Base-by-base conservation (phyloP, 2,797 vertebrate species). In the Pseudotriccus pelzelni region DNA sequence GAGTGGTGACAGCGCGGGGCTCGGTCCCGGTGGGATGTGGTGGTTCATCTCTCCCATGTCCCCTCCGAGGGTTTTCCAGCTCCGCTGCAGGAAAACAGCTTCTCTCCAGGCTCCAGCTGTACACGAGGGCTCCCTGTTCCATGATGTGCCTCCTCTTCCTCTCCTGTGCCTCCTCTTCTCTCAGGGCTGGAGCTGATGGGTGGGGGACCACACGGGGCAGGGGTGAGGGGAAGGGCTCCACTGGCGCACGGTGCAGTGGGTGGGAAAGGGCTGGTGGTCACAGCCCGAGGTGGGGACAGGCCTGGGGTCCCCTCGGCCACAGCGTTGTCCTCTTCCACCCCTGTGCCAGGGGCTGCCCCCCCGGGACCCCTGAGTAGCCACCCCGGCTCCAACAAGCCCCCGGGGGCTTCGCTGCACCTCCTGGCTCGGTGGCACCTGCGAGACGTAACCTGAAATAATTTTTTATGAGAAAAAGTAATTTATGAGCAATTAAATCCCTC, bases 391-490 rank as follows among this genome's bases (percentile, higher is more conserved):
- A 80, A 77, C 63, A 91, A 87, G 53, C 79, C 81, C 84, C 28
- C 2, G 3, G 53, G 82, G 87, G 68, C 66, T 64, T 69, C 14
- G 3, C 73, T 80, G 81, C 91, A 56, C 53, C 82, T 94, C 89
- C 89, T 69, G 80, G 76, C 37, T 83, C 25, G 53, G 55, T 77
- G 86, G 75, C 41, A 87, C 76, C 78, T 92, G 93, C 34, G 76
- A 90, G 70, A 94, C 8, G 86, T 34, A 89, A 89, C 80, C 94
- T 95, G 89, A 77, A 87, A 93, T 87, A 12, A 80, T 93, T 86
- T 78, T 89, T 82, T 73, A 86, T 87, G 83, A 93, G 87, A 83
- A 36, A 89, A 89, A 6, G 3, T 93, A 79, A 95, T 92, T 96
- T 93, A 86, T 86, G 77, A 96, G 70, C 84, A 88, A 86, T 73